Percentiles rank a stretch among this genome's conserved stretches.
Evolutionary conservation across 2,888 invertebrate species (phyloP).

Genomic region (Dysmachus trigonus): DNA sequence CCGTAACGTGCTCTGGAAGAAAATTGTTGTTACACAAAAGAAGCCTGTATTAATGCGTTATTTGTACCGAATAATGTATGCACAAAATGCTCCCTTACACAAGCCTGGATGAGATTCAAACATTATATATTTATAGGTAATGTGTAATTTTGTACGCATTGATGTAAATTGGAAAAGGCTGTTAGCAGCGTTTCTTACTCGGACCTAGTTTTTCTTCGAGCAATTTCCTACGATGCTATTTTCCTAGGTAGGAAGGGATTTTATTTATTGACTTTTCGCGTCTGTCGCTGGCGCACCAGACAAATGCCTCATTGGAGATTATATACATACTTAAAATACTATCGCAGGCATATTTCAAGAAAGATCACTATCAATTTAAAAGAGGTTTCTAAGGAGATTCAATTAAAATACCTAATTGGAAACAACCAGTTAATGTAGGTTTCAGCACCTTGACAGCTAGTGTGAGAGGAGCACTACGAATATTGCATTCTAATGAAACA

Average conservation of each 20-base stretch:
- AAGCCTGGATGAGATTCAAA: neutral
- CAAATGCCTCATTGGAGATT: neutral
- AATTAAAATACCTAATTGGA: neutral
- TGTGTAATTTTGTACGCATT: constrained; percentile 15
- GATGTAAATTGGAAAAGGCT: constrained; percentile 44
- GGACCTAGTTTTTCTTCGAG: neutral
- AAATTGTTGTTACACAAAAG: constrained; percentile 32
- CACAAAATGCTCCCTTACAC: neutral
- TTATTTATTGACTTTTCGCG: neutral
- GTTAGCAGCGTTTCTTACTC: neutral
- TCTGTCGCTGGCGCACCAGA: neutral
- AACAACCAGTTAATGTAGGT: neutral
- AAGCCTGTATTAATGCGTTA: constrained; percentile 35
- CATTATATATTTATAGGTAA: constrained; percentile 39
- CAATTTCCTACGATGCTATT: neutral
- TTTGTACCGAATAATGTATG: constrained; percentile 40
- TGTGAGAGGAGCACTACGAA: neutral
- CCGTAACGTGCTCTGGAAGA: neutral
- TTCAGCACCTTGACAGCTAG: neutral
- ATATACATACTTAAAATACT: neutral
- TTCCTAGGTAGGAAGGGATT: neutral
- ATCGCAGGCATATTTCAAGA: neutral
- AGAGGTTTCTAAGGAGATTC: neutral
- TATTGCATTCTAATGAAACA: neutral
- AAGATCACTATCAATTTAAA: neutral